These are phyloP conservation scores for Cebidichthys violaceus DNA, from an alignment of 2,113 vertebrate species.

Conservation along the genomic window DNA sequence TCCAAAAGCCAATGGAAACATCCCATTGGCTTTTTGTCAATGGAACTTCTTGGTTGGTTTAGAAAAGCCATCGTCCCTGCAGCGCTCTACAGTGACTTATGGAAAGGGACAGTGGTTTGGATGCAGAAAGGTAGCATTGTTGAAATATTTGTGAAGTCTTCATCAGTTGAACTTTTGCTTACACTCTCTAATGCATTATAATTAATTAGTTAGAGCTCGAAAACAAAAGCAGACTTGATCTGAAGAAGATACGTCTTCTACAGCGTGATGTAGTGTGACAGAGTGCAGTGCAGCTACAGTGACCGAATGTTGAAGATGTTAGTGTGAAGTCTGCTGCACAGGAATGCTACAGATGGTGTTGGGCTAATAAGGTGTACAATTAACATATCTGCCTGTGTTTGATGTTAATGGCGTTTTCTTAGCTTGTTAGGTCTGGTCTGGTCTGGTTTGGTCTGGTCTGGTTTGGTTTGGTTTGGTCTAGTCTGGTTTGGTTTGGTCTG, in stretches of 20 bases:
- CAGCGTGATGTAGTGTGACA: background rate
- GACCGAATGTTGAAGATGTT: background rate
- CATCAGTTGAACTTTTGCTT: background rate
- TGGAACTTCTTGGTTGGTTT: too few relatives aligned
- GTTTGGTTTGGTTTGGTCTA: background rate
- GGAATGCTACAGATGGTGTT: constrained; percentile 27
- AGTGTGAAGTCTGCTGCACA: constrained; percentile 10
- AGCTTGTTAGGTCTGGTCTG: background rate
- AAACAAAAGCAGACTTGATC: background rate
- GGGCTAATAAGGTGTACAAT: constrained; percentile 34
- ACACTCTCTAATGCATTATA: background rate
- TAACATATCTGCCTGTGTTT: constrained; percentile 18
- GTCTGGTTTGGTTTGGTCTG: background rate
- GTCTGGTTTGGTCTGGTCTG: constrained; percentile 6
- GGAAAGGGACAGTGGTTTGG: background rate
- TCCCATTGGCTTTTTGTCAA: too few relatives aligned
- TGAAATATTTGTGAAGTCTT: background rate
- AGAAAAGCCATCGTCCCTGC: too few relatives aligned
- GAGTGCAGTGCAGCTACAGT: too few relatives aligned
- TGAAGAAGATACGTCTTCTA: background rate
- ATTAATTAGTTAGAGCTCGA: background rate
- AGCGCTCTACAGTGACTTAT: background rate
- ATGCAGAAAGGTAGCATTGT: background rate
- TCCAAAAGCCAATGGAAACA: too few relatives aligned
- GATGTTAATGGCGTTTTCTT: constrained; percentile 2